A percentile compares a stretch with the other conserved stretches of the same genome.
phyloP scores from a whole-genome alignment of 2,113 vertebrate genomes.

The Rhinoderma darwinii region DNA sequence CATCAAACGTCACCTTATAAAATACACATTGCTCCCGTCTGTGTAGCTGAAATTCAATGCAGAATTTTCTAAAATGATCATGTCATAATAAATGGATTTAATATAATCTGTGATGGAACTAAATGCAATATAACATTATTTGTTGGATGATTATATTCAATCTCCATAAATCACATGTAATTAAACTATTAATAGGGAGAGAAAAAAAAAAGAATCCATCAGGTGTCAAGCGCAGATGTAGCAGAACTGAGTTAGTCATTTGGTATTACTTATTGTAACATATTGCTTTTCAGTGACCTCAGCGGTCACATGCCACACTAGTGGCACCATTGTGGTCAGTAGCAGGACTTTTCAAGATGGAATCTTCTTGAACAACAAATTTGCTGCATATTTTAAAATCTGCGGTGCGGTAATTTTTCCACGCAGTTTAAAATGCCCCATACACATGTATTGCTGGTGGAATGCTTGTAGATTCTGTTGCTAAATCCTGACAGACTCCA shows the following conservation, averaged over 20 bases:
- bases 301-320: too few relatives aligned
- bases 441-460: too few relatives aligned
- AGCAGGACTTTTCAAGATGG: too few relatives aligned
- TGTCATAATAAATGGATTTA: slow-evolving; percentile 24
- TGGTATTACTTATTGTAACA: background rate
- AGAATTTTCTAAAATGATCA: background rate
- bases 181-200: background rate
- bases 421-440: too few relatives aligned
- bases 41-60: background rate
- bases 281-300: background rate
- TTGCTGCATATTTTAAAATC: too few relatives aligned
- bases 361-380: too few relatives aligned
- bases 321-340: too few relatives aligned
- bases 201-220: background rate
- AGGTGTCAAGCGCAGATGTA: background rate
- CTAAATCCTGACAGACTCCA: too few relatives aligned
- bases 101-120: background rate
- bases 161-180: slow-evolving; percentile 9
- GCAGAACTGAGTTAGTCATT: background rate
- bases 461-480: too few relatives aligned
- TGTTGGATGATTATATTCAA: background rate
- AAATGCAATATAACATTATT: background rate
- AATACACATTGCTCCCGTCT: background rate
- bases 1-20: background rate
- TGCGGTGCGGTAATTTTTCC: too few relatives aligned